Percentiles rank a stretch among this genome's conserved stretches.
Evolutionary conservation across 92 coral and sea anemone genomes (phyloP).

Genomic region (Anthopleura xanthogrammica): DNA sequence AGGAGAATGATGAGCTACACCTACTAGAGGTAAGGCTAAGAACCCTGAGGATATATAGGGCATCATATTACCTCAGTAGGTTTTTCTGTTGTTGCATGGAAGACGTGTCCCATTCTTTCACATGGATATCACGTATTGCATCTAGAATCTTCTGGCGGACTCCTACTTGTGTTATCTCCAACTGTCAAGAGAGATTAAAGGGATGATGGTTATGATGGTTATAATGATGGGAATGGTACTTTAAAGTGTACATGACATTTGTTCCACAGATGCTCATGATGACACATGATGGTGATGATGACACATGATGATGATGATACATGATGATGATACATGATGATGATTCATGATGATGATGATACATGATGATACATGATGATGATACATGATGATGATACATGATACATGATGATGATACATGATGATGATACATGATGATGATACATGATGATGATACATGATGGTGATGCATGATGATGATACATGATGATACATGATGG

Average conservation of each 20-base stretch:
- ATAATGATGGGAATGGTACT: not conserved
- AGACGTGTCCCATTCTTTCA: constrained; percentile 84
- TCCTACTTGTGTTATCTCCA: constrained; percentile 91
- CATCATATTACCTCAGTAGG: constrained; percentile 12
- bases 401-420: constrained; percentile 1
- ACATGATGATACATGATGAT: not conserved
- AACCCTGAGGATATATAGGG: no score
- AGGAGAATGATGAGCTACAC: no score
- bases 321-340: not conserved
- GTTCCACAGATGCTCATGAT: not conserved
- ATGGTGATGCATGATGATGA: no score
- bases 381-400: not conserved
- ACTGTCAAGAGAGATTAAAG: constrained; percentile 37
- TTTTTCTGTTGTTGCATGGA: constrained; percentile 55
- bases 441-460: not conserved
- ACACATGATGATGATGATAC: not conserved
- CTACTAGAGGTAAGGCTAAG: no score
- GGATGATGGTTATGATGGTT: not conserved
- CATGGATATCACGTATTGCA: constrained; percentile 85
- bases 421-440: not conserved
- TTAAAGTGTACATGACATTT: not conserved
- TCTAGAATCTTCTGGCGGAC: constrained; percentile 87
- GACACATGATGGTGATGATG: not conserved
- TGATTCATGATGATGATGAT: not conserved
- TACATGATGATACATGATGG: no score